These are phyloP conservation scores for Lytechinus pictus DNA, from an alignment of 35 echinoderm and acorn worm genomes.

Conservation along the genomic window DNA sequence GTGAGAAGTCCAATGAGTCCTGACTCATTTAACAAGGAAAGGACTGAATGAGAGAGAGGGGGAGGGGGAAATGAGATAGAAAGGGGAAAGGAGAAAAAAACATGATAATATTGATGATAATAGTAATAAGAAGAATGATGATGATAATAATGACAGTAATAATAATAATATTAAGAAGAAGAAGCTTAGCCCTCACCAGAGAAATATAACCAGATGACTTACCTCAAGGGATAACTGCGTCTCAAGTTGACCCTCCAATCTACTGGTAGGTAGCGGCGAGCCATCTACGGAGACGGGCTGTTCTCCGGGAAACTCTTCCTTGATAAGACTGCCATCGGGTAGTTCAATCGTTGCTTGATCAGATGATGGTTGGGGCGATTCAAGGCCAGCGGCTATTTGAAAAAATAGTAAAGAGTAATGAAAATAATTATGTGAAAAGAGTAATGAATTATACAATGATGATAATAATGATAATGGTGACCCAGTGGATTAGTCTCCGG, in stretches of 20 bases:
- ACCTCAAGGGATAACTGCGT: slow-evolving; percentile 42
- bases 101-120: neutral
- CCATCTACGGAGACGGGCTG: neutral
- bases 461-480: no score
- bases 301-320: slow-evolving; percentile 42
- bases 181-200: no score
- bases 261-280: slow-evolving; percentile 3
- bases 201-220: neutral
- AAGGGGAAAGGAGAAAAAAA: neutral
- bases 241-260: slow-evolving; percentile 24
- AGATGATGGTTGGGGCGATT: neutral
- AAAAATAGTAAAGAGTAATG: no score
- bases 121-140: neutral
- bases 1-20: neutral
- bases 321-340: slow-evolving; percentile 40
- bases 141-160: no score
- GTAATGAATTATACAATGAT: no score
- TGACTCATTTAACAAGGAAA: neutral
- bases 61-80: neutral
- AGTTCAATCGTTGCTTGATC: slow-evolving; percentile 34
- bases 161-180: no score
- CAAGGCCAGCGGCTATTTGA: slow-evolving; percentile 32
- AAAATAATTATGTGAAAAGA: no score
- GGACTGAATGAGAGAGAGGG: neutral
- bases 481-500: no score